Conservation (phyloP, 2,797 vertebrate genomes). For the Coranthus polyacanthus region DNA sequence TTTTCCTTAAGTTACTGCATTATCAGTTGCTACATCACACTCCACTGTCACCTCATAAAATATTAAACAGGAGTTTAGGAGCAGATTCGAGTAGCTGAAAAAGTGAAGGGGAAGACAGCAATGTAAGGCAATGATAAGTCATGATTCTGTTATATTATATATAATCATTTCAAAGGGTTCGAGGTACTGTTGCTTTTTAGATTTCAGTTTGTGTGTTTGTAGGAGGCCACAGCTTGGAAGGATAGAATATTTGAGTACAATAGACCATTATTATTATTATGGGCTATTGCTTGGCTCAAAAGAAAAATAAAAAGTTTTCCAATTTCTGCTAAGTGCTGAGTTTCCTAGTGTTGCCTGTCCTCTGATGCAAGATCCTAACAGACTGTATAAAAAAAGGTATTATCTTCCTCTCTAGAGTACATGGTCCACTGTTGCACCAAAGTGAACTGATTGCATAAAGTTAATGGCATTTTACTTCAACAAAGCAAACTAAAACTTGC, state of each 20-base stretch:
- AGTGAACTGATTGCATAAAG: conserved; percentile 30
- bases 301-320: neutral
- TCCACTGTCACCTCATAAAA: conserved; percentile 27
- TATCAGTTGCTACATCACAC: conserved; percentile 15
- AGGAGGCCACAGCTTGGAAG: neutral
- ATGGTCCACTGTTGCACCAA: neutral
- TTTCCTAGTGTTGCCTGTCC: neutral
- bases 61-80: conserved; percentile 24
- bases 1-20: conserved; percentile 1
- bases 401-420: neutral
- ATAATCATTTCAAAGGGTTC: no score
- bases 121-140: no score
- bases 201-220: neutral
- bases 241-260: neutral
- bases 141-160: no score
- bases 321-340: neutral
- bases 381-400: neutral
- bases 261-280: no score
- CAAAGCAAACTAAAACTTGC: conserved; percentile 45
- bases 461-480: conserved; percentile 4
- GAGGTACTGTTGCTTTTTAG: neutral
- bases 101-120: neutral
- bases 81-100: conserved; percentile 1
- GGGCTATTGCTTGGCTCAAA: neutral
- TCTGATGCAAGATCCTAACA: neutral